Evolutionary conservation across 2,797 vertebrate genomes (phyloP), one percentile per base, ranked within the genome.

Genomic region (Galago senegalensis): DNA sequence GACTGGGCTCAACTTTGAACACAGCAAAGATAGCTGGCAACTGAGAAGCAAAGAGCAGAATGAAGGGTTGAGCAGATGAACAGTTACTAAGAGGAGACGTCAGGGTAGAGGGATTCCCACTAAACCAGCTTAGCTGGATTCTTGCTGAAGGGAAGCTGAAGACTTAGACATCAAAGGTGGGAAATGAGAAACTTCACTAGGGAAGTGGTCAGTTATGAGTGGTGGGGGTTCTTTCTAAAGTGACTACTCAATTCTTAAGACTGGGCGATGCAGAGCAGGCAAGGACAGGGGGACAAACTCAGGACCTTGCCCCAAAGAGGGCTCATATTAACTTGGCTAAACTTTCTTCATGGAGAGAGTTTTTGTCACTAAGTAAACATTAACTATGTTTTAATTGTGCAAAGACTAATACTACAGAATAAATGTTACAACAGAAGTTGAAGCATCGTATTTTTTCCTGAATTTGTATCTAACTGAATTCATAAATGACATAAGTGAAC

Each of bases 21-120:
- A n/a, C 17, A 16, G 49, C 20, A 34, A 79, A 79, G 12, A 56
- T 23, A 25, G 3, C 49, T 56, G 2, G 31, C 53, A 31, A 34
- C 7, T 34, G n/a, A 56, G 12, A 56, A 20, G 31, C 31, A 8
- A 77, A 77, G 20, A 79, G 20, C 49, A 56, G 49, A 56, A 10
- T 79, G 31, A 56, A 1, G 11, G 1, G 20, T 20, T 34, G 3
- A 0, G 49, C 23, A 20, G 20, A 34, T 56, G 20, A 49, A 77
- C 20, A 56, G 31, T 23, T 56, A 56, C 6, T 8, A 79, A n/a
- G 76, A 77, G 29, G 75, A 56, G 20, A 21, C 20, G 23, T 56
- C 31, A 77, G 12, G 29, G 6, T 53, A 53, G 75, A 53, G 31
- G 20, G 5, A 56, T n/a, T 56, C 18, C 34, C 34, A 1, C 20